These are phyloP conservation scores for Cerastis leucographa DNA, from an alignment of 2,888 invertebrate genomes.

Conservation along the genomic window DNA sequence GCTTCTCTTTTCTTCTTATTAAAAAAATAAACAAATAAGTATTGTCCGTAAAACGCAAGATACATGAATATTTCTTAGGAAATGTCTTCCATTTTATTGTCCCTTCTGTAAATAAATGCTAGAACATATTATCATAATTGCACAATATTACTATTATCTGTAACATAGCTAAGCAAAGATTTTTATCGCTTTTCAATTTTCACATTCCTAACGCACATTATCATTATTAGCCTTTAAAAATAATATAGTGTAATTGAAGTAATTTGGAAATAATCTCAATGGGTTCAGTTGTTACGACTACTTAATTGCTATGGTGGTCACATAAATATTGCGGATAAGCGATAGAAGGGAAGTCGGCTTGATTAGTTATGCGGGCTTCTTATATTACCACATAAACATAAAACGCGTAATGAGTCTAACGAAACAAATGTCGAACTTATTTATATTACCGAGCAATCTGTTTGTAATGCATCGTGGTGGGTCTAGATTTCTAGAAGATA, in stretches of 20 bases:
- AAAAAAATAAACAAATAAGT: neutral
- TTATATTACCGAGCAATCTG: slow-evolving; percentile 35
- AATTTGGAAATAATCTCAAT: slow-evolving; percentile 62
- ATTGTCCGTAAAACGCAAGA: neutral
- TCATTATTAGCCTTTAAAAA: slow-evolving; percentile 55
- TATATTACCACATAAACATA: slow-evolving; percentile 69
- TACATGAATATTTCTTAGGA: neutral
- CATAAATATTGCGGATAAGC: slow-evolving; percentile 86
- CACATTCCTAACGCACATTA: slow-evolving; percentile 13
- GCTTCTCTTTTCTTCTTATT: neutral
- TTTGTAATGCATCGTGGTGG: slow-evolving; percentile 19
- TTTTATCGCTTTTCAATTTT: slow-evolving; percentile 58
- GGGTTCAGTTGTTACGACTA: slow-evolving; percentile 60
- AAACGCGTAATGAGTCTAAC: slow-evolving; percentile 60
- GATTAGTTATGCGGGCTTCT: slow-evolving; percentile 83
- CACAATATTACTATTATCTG: slow-evolving; percentile 15
- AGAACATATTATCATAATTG: slow-evolving; percentile 10
- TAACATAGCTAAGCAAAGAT: slow-evolving; percentile 30
- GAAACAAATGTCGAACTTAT: slow-evolving; percentile 53
- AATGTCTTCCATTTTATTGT: slow-evolving; percentile 24
- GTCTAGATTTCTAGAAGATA: slow-evolving; percentile 10
- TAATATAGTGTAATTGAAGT: slow-evolving; percentile 54
- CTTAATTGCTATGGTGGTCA: slow-evolving; percentile 80
- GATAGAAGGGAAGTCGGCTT: slow-evolving; percentile 71
- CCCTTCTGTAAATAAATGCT: slow-evolving; percentile 21